A percentile compares a stretch with the other conserved stretches of the same genome.
phyloP scores from a whole-genome alignment of 2,113 vertebrate species.

The Pipra filicauda region DNA sequence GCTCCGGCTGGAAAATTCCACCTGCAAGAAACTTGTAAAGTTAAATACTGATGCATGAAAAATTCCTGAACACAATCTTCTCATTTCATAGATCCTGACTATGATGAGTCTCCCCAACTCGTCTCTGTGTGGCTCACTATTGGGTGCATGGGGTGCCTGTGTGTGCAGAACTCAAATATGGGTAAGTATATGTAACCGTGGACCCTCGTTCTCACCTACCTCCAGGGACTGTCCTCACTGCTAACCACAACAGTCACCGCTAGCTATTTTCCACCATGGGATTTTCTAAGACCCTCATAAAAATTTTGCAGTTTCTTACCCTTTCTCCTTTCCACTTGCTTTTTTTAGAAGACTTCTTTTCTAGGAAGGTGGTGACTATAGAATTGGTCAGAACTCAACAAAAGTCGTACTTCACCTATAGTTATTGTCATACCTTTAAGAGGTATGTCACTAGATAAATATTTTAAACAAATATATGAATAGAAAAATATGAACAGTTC shows the following conservation, averaged over 20 bases:
- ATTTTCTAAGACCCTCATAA: neutral
- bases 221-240: neutral
- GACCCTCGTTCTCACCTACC: neutral
- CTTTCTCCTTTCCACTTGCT: neutral
- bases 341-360: neutral
- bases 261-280: neutral
- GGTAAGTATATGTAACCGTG: neutral
- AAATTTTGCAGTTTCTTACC: neutral
- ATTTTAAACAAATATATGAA: neutral
- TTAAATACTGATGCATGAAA: neutral
- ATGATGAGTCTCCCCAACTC: neutral
- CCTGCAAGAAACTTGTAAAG: neutral
- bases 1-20: neutral
- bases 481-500: neutral
- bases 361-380: neutral
- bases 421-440: neutral
- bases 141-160: neutral
- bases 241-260: neutral
- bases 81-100: neutral
- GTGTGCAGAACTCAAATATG: neutral
- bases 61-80: neutral
- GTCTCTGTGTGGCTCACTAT: neutral
- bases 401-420: neutral
- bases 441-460: neutral
- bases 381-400: neutral